A percentile compares a stretch with the other conserved stretches of the same genome.
These are phyloP conservation scores for Brenthis ino DNA, from an alignment of 2,888 invertebrate genomes.

Conservation along the genomic window DNA sequence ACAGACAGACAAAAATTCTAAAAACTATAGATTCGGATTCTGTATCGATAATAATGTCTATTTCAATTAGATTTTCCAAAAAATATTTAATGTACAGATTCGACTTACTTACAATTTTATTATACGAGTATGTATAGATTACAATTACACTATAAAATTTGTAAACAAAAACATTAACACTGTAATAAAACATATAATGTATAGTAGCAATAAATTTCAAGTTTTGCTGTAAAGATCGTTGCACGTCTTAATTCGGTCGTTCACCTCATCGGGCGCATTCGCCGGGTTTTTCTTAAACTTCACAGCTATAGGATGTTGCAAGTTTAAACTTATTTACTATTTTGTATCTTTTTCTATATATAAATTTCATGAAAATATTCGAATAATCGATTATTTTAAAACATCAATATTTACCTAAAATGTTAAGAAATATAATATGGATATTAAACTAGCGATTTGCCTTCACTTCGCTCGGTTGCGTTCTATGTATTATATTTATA, in stretches of 20 bases:
- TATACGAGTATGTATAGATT: background rate
- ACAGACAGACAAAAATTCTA: too few relatives aligned
- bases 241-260: conserved; percentile 37
- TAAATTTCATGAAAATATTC: background rate
- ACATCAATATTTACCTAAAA: too few relatives aligned
- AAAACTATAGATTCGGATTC: too few relatives aligned
- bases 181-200: conserved; percentile 21
- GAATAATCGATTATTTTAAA: too few relatives aligned
- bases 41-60: too few relatives aligned
- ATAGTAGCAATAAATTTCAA: conserved; percentile 29
- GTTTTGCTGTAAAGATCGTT: conserved; percentile 32
- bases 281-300: conserved; percentile 36
- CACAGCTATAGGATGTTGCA: conserved; percentile 25
- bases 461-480: too few relatives aligned
- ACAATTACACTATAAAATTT: background rate
- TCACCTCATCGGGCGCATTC: conserved; percentile 34
- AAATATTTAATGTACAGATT: too few relatives aligned
- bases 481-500: too few relatives aligned
- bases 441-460: too few relatives aligned
- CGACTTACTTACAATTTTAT: too few relatives aligned
- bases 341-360: conserved; percentile 2
- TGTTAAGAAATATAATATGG: too few relatives aligned
- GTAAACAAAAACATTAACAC: conserved; percentile 19
- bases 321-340: conserved; percentile 19
- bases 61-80: too few relatives aligned